phyloP scores from a whole-genome alignment of 64 coral and sea anemone species.

The Porites lutea region DNA sequence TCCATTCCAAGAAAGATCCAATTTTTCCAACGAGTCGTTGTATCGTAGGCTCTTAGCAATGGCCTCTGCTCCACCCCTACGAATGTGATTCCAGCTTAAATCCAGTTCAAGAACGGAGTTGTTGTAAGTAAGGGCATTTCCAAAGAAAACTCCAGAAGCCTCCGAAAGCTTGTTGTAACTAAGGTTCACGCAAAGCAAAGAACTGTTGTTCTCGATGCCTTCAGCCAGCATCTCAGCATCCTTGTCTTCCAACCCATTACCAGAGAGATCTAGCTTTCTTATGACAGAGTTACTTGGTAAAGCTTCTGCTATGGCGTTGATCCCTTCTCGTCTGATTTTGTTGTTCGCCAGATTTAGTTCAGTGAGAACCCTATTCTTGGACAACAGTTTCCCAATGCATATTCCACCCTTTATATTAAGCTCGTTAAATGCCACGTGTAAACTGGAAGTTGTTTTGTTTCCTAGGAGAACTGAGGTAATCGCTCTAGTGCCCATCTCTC shows the following conservation, averaged over 20 bases:
- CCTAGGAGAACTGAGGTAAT: slow-evolving; percentile 64
- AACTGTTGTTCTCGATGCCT: slow-evolving; percentile 78
- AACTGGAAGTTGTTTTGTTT: slow-evolving; percentile 68
- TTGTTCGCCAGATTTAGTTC: slow-evolving; percentile 88
- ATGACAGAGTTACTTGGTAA: slow-evolving; percentile 68
- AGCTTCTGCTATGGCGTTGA: slow-evolving; percentile 71
- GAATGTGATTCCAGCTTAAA: slow-evolving; percentile 90
- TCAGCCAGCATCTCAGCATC: slow-evolving; percentile 73
- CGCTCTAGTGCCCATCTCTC: slow-evolving; percentile 65
- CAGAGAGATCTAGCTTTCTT: slow-evolving; percentile 76
- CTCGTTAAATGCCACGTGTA: slow-evolving; percentile 71
- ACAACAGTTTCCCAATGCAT: slow-evolving; percentile 72
- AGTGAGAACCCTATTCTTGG: slow-evolving; percentile 65
- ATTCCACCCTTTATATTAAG: slow-evolving; percentile 60
- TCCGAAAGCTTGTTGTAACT: slow-evolving; percentile 91
- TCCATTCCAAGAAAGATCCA: slow-evolving; percentile 92
- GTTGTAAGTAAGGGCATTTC: slow-evolving; percentile 76
- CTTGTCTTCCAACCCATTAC: slow-evolving; percentile 81
- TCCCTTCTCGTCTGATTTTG: slow-evolving; percentile 69
- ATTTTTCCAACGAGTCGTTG: slow-evolving; percentile 71
- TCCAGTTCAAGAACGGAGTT: slow-evolving; percentile 79
- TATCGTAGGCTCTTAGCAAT: slow-evolving; percentile 68
- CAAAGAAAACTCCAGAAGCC: slow-evolving; percentile 74
- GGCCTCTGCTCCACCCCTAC: slow-evolving; percentile 67
- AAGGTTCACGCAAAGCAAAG: slow-evolving; percentile 71